Evolutionary conservation across 2,113 vertebrate genomes (phyloP).

Genomic region (Carlito syrichta): DNA sequence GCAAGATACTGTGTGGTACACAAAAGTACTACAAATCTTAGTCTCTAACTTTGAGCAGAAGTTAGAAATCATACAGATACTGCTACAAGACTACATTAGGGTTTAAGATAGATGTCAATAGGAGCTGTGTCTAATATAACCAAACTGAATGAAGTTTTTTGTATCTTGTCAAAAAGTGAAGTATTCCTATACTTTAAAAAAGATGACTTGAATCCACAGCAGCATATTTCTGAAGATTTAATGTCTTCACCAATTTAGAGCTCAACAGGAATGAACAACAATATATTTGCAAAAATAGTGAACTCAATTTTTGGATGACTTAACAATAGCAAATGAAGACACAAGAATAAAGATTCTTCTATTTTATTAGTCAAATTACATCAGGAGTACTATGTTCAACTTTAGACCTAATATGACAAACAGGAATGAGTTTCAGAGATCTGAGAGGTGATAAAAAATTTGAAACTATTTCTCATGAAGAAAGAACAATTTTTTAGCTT

Average conservation of each 20-base stretch:
- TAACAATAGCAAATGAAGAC: constrained; percentile 23
- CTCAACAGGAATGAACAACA: neutral
- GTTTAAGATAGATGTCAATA: neutral
- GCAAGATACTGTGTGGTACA: neutral
- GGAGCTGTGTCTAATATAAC: neutral
- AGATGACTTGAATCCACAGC: neutral
- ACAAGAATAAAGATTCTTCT: neutral
- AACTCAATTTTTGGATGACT: neutral
- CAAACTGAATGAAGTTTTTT: neutral
- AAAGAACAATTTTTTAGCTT: neutral
- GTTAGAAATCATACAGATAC: neutral
- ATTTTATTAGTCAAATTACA: neutral
- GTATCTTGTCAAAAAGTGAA: neutral
- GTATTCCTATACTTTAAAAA: neutral
- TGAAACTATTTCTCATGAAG: neutral
- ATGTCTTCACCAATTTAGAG: constrained; percentile 35
- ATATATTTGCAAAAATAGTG: neutral
- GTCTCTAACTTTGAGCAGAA: neutral
- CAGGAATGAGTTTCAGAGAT: neutral
- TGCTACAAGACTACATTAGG: neutral
- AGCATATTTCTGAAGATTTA: constrained; percentile 33
- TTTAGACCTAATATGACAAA: constrained; percentile 14
- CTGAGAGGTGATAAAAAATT: constrained; percentile 2
- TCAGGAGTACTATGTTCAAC: neutral
- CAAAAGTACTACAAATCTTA: neutral